Evolutionary conservation across 2,797 vertebrate species (phyloP).

Genomic region (Prionace glauca): DNA sequence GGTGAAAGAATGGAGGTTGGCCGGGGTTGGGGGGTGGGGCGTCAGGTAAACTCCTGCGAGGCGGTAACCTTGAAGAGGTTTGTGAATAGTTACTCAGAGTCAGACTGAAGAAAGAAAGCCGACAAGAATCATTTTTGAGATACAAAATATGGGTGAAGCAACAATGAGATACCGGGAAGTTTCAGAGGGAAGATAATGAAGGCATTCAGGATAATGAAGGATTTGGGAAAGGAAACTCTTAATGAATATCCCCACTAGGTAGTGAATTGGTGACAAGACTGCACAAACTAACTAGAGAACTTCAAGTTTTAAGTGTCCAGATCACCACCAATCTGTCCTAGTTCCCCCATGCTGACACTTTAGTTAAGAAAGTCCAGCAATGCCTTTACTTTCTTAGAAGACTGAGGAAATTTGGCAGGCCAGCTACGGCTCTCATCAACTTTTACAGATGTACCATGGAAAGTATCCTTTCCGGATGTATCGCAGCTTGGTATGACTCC

Average conservation of each 20-base stretch:
- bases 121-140: neutral
- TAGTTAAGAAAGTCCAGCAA: too few species aligned
- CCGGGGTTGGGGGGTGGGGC: neutral
- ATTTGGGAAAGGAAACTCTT: neutral
- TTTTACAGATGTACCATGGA: too few species aligned
- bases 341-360: too few species aligned
- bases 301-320: too few species aligned
- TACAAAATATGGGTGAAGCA: neutral
- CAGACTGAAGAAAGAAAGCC: neutral
- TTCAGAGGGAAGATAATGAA: neutral
- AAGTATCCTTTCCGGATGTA: too few species aligned
- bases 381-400: too few species aligned
- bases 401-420: too few species aligned
- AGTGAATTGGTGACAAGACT: neutral
- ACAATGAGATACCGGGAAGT: neutral
- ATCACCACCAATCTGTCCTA: too few species aligned
- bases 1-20: neutral
- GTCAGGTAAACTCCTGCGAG: neutral
- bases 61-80: neutral
- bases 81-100: neutral
- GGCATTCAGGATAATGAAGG: neutral
- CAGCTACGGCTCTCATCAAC: too few species aligned
- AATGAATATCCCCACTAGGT: neutral
- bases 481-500: too few species aligned
- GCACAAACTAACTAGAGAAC: neutral